Evolutionary conservation across 1,140 invertebrate genomes (phyloP).

Genomic region (Ooceraea biroi): DNA sequence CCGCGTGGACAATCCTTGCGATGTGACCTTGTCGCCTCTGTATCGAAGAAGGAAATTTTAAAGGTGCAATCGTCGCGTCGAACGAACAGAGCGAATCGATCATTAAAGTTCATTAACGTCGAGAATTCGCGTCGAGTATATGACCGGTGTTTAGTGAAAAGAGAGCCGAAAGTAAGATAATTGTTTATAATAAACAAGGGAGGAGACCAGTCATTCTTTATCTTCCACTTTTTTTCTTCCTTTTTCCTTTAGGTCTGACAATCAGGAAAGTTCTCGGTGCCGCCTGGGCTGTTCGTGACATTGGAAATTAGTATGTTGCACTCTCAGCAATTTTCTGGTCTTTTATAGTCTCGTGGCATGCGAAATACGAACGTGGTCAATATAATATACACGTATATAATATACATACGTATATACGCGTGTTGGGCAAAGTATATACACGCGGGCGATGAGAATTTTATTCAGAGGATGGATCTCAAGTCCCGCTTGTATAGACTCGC

Average conservation of each 20-base stretch:
- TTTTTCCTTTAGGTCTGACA: conserved; percentile 54
- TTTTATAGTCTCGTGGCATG: conserved; percentile 66
- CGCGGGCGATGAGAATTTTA: conserved; percentile 65
- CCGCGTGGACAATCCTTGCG: background rate
- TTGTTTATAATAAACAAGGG: background rate
- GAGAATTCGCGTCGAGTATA: conserved; percentile 19
- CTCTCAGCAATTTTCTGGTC: conserved; percentile 65
- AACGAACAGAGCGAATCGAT: conserved; percentile 23
- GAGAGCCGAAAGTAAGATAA: conserved; percentile 11
- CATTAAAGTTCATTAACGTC: background rate
- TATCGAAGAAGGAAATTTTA: conserved; percentile 5
- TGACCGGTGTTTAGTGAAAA: background rate
- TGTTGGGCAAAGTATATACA: conserved; percentile 17
- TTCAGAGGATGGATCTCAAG: conserved; percentile 63
- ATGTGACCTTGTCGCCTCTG: conserved; percentile 3
- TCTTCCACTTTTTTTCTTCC: background rate
- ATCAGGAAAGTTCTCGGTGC: conserved; percentile 46
- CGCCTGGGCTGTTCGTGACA: conserved; percentile 38
- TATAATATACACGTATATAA: background rate
- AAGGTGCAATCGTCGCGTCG: background rate
- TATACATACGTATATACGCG: background rate
- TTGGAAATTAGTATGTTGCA: conserved; percentile 62
- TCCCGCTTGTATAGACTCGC: conserved; percentile 33
- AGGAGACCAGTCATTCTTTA: background rate
- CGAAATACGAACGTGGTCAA: conserved; percentile 47